These are phyloP conservation scores for Rhinopomastus cyanomelas DNA, from an alignment of 2,113 vertebrate species.

Conservation along the genomic window DNA sequence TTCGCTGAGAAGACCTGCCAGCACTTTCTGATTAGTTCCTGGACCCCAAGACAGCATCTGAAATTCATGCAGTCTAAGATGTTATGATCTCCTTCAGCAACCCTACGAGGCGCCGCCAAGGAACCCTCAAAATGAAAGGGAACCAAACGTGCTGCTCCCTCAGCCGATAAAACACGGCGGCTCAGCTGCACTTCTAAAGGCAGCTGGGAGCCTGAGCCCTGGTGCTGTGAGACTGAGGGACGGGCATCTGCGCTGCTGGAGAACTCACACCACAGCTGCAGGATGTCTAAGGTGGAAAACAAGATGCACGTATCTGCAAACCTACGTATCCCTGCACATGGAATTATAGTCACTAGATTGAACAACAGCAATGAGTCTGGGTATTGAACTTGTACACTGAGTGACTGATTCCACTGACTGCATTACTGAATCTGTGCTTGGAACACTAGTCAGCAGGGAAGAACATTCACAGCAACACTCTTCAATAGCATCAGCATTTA, in stretches of 20 bases:
- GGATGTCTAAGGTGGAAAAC: not conserved
- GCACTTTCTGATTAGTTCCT: not conserved
- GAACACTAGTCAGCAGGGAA: too few relatives aligned
- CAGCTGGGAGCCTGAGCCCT: not conserved
- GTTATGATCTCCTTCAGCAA: not conserved
- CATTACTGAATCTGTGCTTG: too few relatives aligned
- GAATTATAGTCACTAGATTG: too few relatives aligned
- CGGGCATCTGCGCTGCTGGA: not conserved
- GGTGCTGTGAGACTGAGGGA: not conserved
- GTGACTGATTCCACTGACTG: too few relatives aligned
- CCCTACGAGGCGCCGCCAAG: accelerated
- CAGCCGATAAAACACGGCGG: not conserved
- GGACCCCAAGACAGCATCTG: not conserved
- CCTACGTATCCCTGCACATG: too few relatives aligned
- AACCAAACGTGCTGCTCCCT: not conserved
- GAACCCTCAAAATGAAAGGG: not conserved
- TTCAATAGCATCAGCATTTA: too few relatives aligned
- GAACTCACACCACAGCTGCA: not conserved
- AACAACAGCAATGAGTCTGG: too few relatives aligned
- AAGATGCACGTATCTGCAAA: not conserved
- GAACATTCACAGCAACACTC: too few relatives aligned
- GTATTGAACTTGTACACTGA: not conserved
- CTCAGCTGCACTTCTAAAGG: not conserved
- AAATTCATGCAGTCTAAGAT: not conserved
- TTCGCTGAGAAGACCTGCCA: not conserved